phyloP scores from a whole-genome alignment of 2,888 invertebrate species.

The Meiosimyza decipiens region DNA sequence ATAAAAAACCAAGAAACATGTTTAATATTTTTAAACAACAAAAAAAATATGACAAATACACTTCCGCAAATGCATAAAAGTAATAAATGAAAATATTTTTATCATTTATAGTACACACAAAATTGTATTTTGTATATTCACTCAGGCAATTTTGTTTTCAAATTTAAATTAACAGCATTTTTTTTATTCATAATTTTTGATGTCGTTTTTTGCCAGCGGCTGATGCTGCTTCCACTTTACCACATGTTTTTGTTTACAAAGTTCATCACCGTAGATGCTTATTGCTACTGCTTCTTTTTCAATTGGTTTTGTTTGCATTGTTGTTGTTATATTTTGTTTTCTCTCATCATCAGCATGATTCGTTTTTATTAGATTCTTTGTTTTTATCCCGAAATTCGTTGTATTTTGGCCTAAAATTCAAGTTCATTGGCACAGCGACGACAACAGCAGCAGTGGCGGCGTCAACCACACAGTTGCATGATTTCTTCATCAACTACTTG shows the following conservation, averaged over 20 bases:
- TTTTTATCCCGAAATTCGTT: conserved; percentile 57
- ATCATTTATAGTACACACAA: too few relatives aligned
- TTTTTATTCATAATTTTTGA: conserved; percentile 1
- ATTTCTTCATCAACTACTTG: neutral
- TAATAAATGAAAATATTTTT: conserved; percentile 37
- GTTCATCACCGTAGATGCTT: conserved; percentile 1
- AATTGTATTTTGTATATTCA: too few relatives aligned
- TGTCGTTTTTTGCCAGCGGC: neutral
- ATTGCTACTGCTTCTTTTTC: conserved; percentile 4
- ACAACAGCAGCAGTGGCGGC: neutral
- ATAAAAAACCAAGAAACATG: conserved; percentile 5
- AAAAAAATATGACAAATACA: conserved; percentile 28
- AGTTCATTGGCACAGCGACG: conserved; percentile 52
- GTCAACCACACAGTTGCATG: conserved; percentile 4
- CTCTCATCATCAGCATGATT: conserved; percentile 50
- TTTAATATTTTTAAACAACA: conserved; percentile 11
- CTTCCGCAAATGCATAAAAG: conserved; percentile 32
- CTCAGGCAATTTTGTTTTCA: too few relatives aligned
- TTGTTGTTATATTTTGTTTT: conserved; percentile 19
- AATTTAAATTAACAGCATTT: neutral
- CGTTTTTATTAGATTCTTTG: conserved; percentile 58
- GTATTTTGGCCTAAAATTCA: conserved; percentile 54
- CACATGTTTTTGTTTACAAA: conserved; percentile 33
- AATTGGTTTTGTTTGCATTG: conserved; percentile 4
- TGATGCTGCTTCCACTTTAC: neutral